Base-by-base conservation (phyloP, 2,888 invertebrate genomes). In the Heliconius hortense region DNA sequence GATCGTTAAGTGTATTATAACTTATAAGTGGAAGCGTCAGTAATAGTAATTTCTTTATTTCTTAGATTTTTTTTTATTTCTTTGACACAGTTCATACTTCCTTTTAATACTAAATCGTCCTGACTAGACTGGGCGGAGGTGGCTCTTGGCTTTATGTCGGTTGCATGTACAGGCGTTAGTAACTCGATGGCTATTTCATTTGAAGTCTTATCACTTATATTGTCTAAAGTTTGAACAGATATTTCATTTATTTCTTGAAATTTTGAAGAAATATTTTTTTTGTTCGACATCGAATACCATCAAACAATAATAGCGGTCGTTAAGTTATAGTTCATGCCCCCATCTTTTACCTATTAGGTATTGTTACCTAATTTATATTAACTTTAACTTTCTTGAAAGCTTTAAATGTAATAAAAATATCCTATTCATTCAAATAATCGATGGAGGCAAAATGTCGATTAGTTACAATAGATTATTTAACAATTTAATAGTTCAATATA, bases 81-180 rank as follows among this genome's bases (percentile, higher is more conserved):
- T 39, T 69, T 81, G 87, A 87, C 88, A 88, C 83, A 87, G 82
- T 84, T 89, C 81, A 83, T 83, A 85, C 83, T 80, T 77, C 82
- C 82, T 82, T 82, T 77, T 79, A 81, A 79, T 80, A 79, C 76
- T 78, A 79, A 84, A 84, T 85, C 84, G 83, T 82, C 76, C 77
- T 53, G 82, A 77, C 84, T 82, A 87, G 89, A 87, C 89, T 63
- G 85, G 88, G 87, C 84, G 88, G 86, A 82, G 85, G 77, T 81
- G 68, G 79, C 76, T 87, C 87, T 88, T 89, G 89, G 85, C 88
- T 86, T 82, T 79, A 82, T 31, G 0, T n/a, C 13, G 4, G 60
- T 77, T 53, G 8, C 1, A 21, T 24, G 35, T 48, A 43, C 31
- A 43, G 60, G 31, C 28, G 24, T 24, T 15, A 66, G 39, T 64